Evolutionary conservation across 2,797 vertebrate species (phyloP).

Genomic region (Podargus strigoides): DNA sequence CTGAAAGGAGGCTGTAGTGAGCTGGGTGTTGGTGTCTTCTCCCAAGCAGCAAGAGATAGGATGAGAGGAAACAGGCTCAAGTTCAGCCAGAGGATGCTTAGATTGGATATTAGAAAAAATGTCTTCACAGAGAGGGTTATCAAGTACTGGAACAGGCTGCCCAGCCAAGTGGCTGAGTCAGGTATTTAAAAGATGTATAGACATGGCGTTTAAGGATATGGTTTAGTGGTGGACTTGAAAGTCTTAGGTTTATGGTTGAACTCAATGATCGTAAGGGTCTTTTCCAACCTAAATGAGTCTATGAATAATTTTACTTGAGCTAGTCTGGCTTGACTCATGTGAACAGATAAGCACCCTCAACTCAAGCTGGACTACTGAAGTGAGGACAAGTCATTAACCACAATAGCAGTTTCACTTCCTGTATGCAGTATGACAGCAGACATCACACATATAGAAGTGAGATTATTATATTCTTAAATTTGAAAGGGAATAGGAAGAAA

Average conservation of each 20-base stretch:
- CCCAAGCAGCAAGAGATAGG: background rate
- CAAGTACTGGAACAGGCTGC: background rate
- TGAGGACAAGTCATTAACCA: background rate
- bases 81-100: background rate
- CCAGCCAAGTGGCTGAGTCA: background rate
- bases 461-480: background rate
- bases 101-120: background rate
- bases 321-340: background rate
- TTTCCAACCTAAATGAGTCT: background rate
- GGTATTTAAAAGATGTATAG: background rate
- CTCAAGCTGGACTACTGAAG: background rate
- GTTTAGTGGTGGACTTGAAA: background rate
- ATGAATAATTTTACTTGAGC: background rate
- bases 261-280: background rate
- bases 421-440: background rate
- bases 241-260: background rate
- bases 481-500: background rate
- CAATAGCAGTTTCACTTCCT: background rate
- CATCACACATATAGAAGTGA: fast-evolving
- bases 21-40: too few relatives aligned
- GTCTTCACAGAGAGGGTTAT: background rate
- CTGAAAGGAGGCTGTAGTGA: background rate
- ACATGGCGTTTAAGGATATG: background rate
- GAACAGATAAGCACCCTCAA: background rate
- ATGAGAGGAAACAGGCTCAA: background rate